Evolutionary conservation across 2,113 vertebrate species (phyloP).

Genomic region (Empidonax alnorum): DNA sequence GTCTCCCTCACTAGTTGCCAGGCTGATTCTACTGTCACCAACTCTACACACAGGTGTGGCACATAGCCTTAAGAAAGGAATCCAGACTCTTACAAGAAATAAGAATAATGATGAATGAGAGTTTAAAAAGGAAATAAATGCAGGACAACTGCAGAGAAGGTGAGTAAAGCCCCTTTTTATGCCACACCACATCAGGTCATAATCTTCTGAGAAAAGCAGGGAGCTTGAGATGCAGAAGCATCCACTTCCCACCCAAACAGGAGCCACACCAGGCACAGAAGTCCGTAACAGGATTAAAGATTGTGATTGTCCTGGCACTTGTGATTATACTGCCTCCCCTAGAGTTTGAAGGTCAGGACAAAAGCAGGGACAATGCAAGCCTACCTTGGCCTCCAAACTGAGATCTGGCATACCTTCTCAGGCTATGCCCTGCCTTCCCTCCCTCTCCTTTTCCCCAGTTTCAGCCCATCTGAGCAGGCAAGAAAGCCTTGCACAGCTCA

Average conservation of each 20-base stretch:
- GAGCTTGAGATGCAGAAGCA: not conserved
- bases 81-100: not conserved
- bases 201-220: not conserved
- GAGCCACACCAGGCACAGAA: rapidly evolving
- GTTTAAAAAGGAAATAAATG: not conserved
- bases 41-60: not conserved
- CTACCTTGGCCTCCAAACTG: not conserved
- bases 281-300: not conserved
- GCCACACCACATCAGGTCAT: not conserved
- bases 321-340: not conserved
- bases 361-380: not conserved
- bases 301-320: not conserved
- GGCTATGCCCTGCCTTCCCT: not conserved
- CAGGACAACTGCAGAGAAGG: not conserved
- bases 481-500: not conserved
- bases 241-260: not conserved
- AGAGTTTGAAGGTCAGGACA: not conserved
- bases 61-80: not conserved
- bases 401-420: not conserved
- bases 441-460: not conserved
- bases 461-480: not conserved
- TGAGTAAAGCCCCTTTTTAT: not conserved
- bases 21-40: not conserved
- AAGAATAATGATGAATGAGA: not conserved
- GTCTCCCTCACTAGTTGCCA: not conserved